A percentile compares a stretch with the other conserved stretches of the same genome.
Evolutionary conservation across 2,113 vertebrate genomes (phyloP).

Genomic region (Rattus norvegicus): DNA sequence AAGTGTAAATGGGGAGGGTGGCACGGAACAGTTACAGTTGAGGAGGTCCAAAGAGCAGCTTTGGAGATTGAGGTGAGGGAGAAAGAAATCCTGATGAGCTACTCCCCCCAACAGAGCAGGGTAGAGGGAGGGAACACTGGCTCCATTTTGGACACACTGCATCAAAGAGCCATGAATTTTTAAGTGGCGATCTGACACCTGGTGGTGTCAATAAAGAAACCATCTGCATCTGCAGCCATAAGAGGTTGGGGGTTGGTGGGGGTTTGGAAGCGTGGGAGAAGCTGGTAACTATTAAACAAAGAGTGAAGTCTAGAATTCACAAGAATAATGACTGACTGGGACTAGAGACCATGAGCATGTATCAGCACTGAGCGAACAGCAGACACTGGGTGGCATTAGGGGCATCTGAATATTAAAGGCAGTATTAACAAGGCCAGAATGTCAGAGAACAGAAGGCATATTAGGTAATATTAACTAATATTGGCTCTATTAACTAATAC

Average conservation of each 20-base stretch:
- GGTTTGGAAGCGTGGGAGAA: not conserved
- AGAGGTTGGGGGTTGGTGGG: not conserved
- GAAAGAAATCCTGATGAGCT: not conserved
- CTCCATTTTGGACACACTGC: not conserved
- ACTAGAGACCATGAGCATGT: not conserved
- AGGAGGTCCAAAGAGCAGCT: not conserved
- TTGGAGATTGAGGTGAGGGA: not conserved
- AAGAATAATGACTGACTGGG: not conserved
- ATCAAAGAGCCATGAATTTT: not conserved
- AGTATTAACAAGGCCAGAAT: not conserved
- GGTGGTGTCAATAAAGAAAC: not conserved
- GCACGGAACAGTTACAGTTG: not conserved
- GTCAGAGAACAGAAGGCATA: not conserved
- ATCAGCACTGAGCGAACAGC: rapidly evolving
- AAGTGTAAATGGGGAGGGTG: not conserved
- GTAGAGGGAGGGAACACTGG: not conserved
- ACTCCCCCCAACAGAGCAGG: not conserved
- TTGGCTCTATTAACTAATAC: too few relatives aligned
- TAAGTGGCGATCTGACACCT: not conserved
- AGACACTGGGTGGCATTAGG: not conserved
- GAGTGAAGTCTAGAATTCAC: not conserved
- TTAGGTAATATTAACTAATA: too few relatives aligned
- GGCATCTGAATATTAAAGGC: not conserved
- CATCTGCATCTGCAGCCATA: not conserved
- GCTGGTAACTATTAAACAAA: not conserved